Conservation (phyloP, 2,888 invertebrate species). For the Muscina levida region DNA sequence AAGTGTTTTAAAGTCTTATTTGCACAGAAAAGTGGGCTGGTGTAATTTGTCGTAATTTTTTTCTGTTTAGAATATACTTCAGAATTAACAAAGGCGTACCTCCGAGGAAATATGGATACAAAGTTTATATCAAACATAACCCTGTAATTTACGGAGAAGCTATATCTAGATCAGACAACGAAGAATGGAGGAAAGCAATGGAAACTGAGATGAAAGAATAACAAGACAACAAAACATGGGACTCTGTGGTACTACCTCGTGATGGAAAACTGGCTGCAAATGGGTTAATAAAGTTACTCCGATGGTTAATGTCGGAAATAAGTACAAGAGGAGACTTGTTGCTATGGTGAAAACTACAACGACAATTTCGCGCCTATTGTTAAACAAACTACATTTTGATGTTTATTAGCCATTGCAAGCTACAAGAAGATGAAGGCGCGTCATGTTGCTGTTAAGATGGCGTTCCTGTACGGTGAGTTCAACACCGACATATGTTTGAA, state of each 20-base stretch:
- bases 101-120: slow-evolving; percentile 27
- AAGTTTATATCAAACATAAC: neutral
- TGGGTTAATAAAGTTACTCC: slow-evolving; percentile 29
- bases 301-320: no score
- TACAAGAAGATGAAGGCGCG: slow-evolving; percentile 15
- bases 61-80: no score
- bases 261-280: slow-evolving; percentile 40
- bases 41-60: no score
- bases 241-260: slow-evolving; percentile 15
- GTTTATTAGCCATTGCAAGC: slow-evolving; percentile 38
- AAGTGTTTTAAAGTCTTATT: no score
- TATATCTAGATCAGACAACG: slow-evolving; percentile 10
- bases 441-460: slow-evolving; percentile 26
- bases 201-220: slow-evolving; percentile 30
- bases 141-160: slow-evolving; percentile 29
- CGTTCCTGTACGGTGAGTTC: neutral
- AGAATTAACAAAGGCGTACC: slow-evolving; percentile 15
- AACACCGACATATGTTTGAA: neutral
- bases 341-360: slow-evolving; percentile 32
- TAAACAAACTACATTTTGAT: slow-evolving; percentile 37
- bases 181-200: slow-evolving; percentile 34
- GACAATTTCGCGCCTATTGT: slow-evolving; percentile 43
- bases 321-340: no score
- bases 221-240: slow-evolving; percentile 21
- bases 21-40: no score